Evolutionary conservation across 37 sponge, comb jelly and placozoan species (phyloP).

Genomic region (Hexactinellida sp.): DNA sequence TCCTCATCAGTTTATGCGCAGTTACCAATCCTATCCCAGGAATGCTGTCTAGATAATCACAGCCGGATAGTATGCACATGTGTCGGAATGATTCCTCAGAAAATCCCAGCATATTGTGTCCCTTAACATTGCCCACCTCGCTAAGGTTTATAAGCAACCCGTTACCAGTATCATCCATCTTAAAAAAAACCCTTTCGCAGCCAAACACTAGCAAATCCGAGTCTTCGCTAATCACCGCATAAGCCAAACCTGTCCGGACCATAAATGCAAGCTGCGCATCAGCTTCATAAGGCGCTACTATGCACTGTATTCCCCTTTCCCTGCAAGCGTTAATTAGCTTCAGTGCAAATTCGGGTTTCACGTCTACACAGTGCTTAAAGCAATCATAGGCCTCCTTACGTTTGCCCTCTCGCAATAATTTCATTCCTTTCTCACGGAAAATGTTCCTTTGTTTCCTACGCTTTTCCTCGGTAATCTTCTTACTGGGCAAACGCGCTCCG

Average conservation of each 20-base stretch:
- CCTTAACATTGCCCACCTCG: slow-evolving; percentile 46
- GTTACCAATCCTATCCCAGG: slow-evolving; percentile 78
- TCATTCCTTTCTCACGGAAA: slow-evolving; percentile 63
- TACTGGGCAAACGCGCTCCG: slow-evolving; percentile 75
- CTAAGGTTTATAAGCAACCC: slow-evolving; percentile 57
- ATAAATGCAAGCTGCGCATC: slow-evolving; percentile 94
- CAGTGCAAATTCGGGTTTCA: slow-evolving; percentile 82
- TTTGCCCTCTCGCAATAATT: slow-evolving; percentile 66
- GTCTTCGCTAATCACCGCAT: slow-evolving; percentile 88
- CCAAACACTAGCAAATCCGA: slow-evolving; percentile 93
- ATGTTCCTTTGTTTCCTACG: slow-evolving; percentile 52
- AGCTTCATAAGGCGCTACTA: slow-evolving; percentile 97
- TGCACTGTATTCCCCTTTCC: slow-evolving; percentile 55
- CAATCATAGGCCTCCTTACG: slow-evolving; percentile 68
- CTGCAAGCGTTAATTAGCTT: slow-evolving; percentile 82
- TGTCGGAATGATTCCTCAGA: slow-evolving; percentile 59
- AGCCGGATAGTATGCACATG: slow-evolving; percentile 96
- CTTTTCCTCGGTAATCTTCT: slow-evolving; percentile 55
- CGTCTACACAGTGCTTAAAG: slow-evolving; percentile 81
- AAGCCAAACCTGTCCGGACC: slow-evolving; percentile 44
- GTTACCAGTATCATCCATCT: slow-evolving; percentile 75
- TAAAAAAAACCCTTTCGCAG: slow-evolving; percentile 73
- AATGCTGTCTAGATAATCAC: slow-evolving; percentile 88
- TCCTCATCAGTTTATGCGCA: slow-evolving; percentile 75
- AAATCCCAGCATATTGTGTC: slow-evolving; percentile 44